These are phyloP conservation scores for Caradrina clavipalpis DNA, from an alignment of 2,888 invertebrate species.

Conservation along the genomic window DNA sequence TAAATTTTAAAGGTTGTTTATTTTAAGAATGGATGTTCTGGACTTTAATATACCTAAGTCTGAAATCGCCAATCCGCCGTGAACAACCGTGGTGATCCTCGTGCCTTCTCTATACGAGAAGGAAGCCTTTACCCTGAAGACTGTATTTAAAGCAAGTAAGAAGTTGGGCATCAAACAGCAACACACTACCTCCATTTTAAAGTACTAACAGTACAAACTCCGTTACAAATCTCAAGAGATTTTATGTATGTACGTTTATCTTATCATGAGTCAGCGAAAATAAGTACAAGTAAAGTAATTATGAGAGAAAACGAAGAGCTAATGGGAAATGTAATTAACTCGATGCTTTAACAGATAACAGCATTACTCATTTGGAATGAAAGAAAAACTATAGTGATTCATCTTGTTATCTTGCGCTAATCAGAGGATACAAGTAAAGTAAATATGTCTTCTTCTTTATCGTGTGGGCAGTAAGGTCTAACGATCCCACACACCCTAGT, in stretches of 20 bases:
- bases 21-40: too few species aligned
- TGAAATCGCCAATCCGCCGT: too few species aligned
- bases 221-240: constrained; percentile 5
- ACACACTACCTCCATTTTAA: background rate
- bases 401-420: constrained; percentile 18
- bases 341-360: constrained; percentile 33
- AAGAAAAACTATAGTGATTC: constrained; percentile 44
- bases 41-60: too few species aligned
- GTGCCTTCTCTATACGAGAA: too few species aligned
- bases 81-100: too few species aligned
- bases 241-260: constrained; percentile 4
- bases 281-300: constrained; percentile 43
- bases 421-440: background rate
- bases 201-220: constrained; percentile 10
- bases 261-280: constrained; percentile 46
- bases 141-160: background rate
- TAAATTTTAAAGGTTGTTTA: too few species aligned
- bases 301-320: constrained; percentile 47
- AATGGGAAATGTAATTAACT: constrained; percentile 58
- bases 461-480: too few species aligned
- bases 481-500: too few species aligned
- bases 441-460: constrained; percentile 5
- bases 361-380: constrained; percentile 36
- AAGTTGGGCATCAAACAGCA: background rate
- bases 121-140: too few species aligned